Evolutionary conservation across 2,888 invertebrate genomes (phyloP), one percentile per base, ranked within the genome.

Genomic region (Clostera curtula): DNA sequence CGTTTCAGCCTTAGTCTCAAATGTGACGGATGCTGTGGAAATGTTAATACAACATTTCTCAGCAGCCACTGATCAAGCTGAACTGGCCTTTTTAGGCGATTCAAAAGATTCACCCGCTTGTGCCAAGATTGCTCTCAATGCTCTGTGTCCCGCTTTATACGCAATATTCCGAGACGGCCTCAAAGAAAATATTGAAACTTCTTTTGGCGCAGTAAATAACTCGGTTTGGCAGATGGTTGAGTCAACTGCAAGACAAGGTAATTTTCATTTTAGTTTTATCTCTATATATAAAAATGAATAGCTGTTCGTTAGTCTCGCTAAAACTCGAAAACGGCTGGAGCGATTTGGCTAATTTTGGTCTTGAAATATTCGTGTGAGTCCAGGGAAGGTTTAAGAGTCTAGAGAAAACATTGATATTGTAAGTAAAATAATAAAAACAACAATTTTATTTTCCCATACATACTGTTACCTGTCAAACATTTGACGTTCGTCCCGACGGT

Each of bases 141-240:
- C 88, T 22, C 75, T 96, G 18, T 95, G 95, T 61, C 94, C 95
- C 1, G 92, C 95, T 5, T 76, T 97, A 16, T 93, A 94, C 50
- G 90, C 92, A 3, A 87, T 96, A 31, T 87, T 96, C 53, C 89
- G 91, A 48, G 95, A 96, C 62, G 96, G 95, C 2, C 85, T 96
- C 10, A 91, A 91, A 60, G 90, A 93, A 16, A 89, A 87, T 43
- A 85, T 95, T 27, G 90, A 93, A 60, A 93, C 94, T 3, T 89
- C 94, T 18, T 95, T 95, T 60, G 95, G 95, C 19, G 90, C 92
- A 9, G 92, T 95, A 26, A 88, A 90, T 46, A 93, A 95, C 62
- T 93, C 93, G 4, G 93, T 94, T 25, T 96, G 95, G 95, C 92
- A 93, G 76, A 92, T 96, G 43, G 91, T 95, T 3, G 95, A 95